Percentiles rank a stretch among this genome's conserved stretches.
Evolutionary conservation across 1,140 invertebrate species (phyloP).

Genomic region (Lepidostoma basale): DNA sequence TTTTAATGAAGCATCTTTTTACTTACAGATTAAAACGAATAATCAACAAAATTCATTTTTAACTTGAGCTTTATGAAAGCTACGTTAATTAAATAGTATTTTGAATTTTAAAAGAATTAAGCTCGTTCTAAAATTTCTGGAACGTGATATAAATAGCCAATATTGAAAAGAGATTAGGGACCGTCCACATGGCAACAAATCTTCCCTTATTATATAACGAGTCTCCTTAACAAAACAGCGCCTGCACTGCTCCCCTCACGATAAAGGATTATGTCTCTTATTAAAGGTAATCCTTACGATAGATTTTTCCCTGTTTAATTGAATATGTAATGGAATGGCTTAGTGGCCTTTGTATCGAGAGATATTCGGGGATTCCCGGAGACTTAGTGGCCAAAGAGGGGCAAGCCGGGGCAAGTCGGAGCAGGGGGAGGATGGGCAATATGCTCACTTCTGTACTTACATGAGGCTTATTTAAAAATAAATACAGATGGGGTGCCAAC

Average conservation of each 20-base stretch:
- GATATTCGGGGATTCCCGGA: slow-evolving; percentile 50
- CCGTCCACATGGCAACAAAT: slow-evolving; percentile 9
- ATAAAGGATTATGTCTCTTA: slow-evolving; percentile 42
- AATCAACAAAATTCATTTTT: too few relatives aligned
- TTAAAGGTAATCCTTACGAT: slow-evolving; percentile 51
- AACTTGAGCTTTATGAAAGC: too few relatives aligned
- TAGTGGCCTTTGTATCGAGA: slow-evolving; percentile 50
- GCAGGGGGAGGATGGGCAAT: slow-evolving; percentile 31
- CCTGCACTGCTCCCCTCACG: slow-evolving; percentile 11
- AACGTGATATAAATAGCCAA: too few relatives aligned
- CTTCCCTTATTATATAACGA: slow-evolving; percentile 12
- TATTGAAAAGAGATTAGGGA: not conserved
- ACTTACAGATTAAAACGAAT: too few relatives aligned
- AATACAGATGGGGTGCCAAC: slow-evolving; percentile 21
- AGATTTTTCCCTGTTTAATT: slow-evolving; percentile 63
- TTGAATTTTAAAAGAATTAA: too few relatives aligned
- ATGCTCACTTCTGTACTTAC: slow-evolving; percentile 41
- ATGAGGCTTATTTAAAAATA: slow-evolving; percentile 46
- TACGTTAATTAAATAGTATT: too few relatives aligned
- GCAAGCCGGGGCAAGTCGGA: not conserved
- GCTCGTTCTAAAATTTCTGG: too few relatives aligned
- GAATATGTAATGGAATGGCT: slow-evolving; percentile 60
- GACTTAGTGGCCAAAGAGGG: slow-evolving; percentile 44
- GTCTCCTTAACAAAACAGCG: slow-evolving; percentile 15
- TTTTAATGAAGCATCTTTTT: too few relatives aligned